phyloP scores from a whole-genome alignment of 2,113 vertebrate species.

The Myotis yumanensis region DNA sequence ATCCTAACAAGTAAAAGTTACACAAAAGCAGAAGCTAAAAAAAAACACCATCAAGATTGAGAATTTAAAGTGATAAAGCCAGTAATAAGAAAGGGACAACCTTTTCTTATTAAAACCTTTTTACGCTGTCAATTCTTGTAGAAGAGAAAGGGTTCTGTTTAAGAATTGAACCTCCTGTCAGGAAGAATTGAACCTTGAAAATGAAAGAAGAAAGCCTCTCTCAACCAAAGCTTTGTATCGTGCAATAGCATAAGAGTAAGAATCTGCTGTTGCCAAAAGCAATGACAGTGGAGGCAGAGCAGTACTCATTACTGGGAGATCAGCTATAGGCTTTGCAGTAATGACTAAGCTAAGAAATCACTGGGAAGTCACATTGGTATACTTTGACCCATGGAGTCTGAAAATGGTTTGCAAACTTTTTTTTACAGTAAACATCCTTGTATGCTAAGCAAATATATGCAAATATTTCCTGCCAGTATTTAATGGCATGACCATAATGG shows the following conservation, averaged over 20 bases:
- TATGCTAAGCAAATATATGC: too few relatives aligned
- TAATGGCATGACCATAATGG: not conserved
- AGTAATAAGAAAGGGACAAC: not conserved
- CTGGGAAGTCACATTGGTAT: not conserved
- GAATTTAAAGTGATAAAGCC: not conserved
- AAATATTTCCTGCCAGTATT: not conserved
- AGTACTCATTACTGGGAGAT: not conserved
- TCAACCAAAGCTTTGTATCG: not conserved
- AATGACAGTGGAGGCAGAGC: not conserved
- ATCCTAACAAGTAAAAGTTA: not conserved
- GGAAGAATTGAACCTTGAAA: not conserved
- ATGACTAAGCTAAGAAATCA: not conserved
- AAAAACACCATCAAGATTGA: not conserved
- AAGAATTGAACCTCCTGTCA: not conserved
- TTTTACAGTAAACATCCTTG: too few relatives aligned
- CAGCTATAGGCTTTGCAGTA: not conserved
- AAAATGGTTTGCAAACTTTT: not conserved
- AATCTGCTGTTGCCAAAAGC: not conserved
- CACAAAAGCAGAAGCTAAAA: not conserved
- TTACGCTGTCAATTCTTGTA: not conserved
- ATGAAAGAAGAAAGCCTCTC: not conserved
- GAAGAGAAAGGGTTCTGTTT: not conserved
- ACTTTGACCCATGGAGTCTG: not conserved
- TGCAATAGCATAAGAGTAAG: not conserved
- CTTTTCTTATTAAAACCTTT: not conserved